Evolutionary conservation across 2,888 invertebrate genomes (phyloP).

Genomic region (Andrena dorsata): DNA sequence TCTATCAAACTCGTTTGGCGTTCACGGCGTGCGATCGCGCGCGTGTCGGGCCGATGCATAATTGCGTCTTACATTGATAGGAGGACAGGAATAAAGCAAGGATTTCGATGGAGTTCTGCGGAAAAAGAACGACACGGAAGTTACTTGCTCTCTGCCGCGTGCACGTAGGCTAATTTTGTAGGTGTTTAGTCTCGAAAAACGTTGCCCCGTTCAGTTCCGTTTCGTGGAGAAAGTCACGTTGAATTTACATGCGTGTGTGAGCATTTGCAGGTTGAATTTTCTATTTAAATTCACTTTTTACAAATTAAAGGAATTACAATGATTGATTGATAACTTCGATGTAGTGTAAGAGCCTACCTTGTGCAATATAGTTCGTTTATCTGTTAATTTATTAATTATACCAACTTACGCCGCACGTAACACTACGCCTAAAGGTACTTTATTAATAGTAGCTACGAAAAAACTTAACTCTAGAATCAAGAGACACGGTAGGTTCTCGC

Average conservation of each 20-base stretch:
- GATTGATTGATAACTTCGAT: no score
- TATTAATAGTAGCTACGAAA: no score
- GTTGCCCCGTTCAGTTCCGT: not conserved
- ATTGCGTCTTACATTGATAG: constrained; percentile 3
- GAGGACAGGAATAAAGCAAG: not conserved
- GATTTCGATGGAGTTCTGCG: not conserved
- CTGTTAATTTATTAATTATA: no score
- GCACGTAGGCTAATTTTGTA: constrained; percentile 10
- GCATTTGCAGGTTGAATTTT: no score
- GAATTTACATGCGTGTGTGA: not conserved
- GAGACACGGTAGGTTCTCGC: no score
- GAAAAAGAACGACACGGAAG: not conserved
- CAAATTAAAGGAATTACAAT: no score
- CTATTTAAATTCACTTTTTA: no score
- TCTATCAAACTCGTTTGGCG: constrained; percentile 51
- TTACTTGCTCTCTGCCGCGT: not conserved
- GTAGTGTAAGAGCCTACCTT: no score
- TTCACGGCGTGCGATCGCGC: constrained; percentile 1
- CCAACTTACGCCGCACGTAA: no score
- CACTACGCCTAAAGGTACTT: no score
- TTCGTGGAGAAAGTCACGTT: constrained; percentile 23
- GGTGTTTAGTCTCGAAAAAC: constrained; percentile 22
- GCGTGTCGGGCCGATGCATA: constrained; percentile 25
- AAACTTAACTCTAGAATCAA: no score
- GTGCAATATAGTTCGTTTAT: no score